Evolutionary conservation across 1,140 invertebrate genomes (phyloP).

Genomic region (Chironomus striatipennis): DNA sequence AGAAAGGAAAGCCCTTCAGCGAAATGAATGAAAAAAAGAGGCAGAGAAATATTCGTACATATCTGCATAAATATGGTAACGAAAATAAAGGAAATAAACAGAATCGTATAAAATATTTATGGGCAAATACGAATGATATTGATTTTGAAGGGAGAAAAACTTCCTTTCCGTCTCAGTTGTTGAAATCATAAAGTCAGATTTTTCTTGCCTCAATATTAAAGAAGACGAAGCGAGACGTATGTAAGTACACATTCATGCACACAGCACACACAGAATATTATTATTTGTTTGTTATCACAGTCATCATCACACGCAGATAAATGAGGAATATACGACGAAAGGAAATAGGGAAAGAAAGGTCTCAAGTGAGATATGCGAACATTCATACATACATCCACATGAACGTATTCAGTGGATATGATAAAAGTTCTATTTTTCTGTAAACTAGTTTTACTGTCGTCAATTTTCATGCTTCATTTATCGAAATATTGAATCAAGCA

Average conservation of each 20-base stretch:
- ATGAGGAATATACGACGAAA: not conserved
- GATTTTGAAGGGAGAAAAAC: not conserved
- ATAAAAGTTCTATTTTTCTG: too few relatives aligned
- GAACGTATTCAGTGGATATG: not conserved
- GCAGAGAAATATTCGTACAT: too few relatives aligned
- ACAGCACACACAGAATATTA: not conserved
- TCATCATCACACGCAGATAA: not conserved
- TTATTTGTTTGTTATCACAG: slow-evolving; percentile 9
- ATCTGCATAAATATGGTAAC: slow-evolving; percentile 1
- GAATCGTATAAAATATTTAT: slow-evolving; percentile 15
- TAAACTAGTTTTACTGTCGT: slow-evolving; percentile 8
- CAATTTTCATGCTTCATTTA: slow-evolving; percentile 9
- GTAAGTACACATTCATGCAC: not conserved
- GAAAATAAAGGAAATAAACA: slow-evolving; percentile 14
- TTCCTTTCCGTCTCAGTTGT: not conserved
- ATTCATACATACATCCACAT: not conserved
- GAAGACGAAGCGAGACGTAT: not conserved
- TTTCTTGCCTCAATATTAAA: not conserved
- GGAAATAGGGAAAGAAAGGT: not conserved
- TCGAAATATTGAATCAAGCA: not conserved
- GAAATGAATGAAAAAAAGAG: too few relatives aligned
- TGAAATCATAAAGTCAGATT: slow-evolving; percentile 8
- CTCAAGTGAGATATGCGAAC: not conserved
- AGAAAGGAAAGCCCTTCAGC: too few relatives aligned
- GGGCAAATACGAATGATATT: not conserved